These are phyloP conservation scores for Tenthredo mesomela DNA, from an alignment of 2,888 invertebrate species.

Conservation along the genomic window DNA sequence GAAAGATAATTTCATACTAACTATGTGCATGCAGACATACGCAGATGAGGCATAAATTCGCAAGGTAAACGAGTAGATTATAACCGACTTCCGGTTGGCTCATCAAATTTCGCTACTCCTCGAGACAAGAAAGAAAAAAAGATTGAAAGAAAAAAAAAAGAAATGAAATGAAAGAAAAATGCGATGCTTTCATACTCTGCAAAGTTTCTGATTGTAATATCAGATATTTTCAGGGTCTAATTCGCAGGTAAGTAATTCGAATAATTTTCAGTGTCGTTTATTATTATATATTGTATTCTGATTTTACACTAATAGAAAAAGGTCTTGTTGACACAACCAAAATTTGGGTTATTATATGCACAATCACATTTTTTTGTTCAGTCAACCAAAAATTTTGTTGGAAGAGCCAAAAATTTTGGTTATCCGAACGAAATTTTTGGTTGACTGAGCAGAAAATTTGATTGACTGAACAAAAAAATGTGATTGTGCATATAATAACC, in stretches of 20 bases:
- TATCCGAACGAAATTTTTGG: too few relatives aligned
- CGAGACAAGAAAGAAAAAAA: not conserved
- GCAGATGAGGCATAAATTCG: not conserved
- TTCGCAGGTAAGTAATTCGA: not conserved
- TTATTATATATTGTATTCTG: not conserved
- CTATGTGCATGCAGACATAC: not conserved
- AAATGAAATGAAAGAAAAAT: not conserved
- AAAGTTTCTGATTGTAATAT: not conserved
- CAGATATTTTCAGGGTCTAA: not conserved
- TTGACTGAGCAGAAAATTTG: too few relatives aligned
- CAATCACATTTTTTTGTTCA: too few relatives aligned
- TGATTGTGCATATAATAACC: too few relatives aligned
- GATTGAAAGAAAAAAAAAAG: not conserved
- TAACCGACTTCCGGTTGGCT: conserved; percentile 22
- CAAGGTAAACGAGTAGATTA: not conserved
- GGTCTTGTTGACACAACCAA: too few relatives aligned
- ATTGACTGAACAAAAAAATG: too few relatives aligned
- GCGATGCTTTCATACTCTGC: conserved; percentile 4
- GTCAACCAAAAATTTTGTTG: too few relatives aligned
- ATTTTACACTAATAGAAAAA: too few relatives aligned
- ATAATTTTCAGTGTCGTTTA: not conserved
- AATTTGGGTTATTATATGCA: too few relatives aligned
- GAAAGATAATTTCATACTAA: not conserved
- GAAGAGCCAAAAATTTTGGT: too few relatives aligned
- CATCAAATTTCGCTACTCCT: conserved; percentile 25